These are phyloP conservation scores for Nannospalax galili DNA, from an alignment of 2,113 vertebrate genomes.

Conservation along the genomic window DNA sequence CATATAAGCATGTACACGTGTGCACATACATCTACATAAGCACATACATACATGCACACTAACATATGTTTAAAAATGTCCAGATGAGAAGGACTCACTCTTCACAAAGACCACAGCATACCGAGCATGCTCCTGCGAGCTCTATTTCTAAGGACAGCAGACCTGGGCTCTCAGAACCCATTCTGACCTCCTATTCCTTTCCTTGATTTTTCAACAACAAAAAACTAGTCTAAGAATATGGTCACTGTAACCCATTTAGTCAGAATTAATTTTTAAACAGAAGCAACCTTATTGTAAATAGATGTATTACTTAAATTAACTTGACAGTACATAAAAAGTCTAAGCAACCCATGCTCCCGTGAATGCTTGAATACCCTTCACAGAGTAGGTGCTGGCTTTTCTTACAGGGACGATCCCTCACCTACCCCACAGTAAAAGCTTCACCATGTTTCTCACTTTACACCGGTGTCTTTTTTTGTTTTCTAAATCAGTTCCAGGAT, in stretches of 20 bases:
- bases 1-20: not conserved
- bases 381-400: slow-evolving; percentile 46
- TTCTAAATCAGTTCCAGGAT: slow-evolving; percentile 59
- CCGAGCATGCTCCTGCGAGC: not conserved
- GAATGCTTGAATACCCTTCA: slow-evolving; percentile 23
- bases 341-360: not conserved
- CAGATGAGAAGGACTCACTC: not conserved
- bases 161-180: not conserved
- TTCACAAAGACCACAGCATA: slow-evolving; percentile 30
- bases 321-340: slow-evolving; percentile 46
- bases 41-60: not conserved
- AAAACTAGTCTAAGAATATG: slow-evolving; percentile 42
- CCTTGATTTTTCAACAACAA: slow-evolving; percentile 47
- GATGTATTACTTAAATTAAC: slow-evolving; percentile 14
- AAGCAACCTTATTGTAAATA: slow-evolving; percentile 38
- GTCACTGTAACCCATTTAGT: not conserved
- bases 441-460: slow-evolving; percentile 48
- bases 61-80: not conserved
- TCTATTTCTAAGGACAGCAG: not conserved
- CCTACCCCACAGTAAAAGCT: not conserved
- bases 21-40: not conserved
- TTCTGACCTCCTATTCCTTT: slow-evolving; percentile 37
- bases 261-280: slow-evolving; percentile 54
- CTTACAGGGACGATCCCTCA: not conserved
- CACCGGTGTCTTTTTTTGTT: not conserved